Conservation (phyloP, 2,888 invertebrate genomes). For the Hofmannophila pseudospretella region DNA sequence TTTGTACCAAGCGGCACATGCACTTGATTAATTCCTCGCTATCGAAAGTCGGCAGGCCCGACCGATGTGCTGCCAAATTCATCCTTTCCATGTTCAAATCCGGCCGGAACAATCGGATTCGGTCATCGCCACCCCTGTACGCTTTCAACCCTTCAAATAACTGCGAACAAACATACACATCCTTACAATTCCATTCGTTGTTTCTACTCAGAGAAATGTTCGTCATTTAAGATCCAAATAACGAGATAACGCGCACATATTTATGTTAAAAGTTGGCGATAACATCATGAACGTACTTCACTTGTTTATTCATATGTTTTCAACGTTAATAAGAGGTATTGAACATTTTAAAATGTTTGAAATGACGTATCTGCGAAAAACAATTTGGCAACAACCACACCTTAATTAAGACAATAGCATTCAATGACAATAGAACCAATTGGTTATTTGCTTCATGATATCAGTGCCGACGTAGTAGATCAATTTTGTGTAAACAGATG, state of each 20-base stretch:
- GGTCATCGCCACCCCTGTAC: constrained; percentile 94
- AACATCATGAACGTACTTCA: constrained; percentile 5
- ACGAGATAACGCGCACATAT: constrained; percentile 18
- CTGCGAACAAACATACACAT: constrained; percentile 71
- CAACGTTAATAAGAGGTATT: no score
- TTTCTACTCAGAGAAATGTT: not conserved
- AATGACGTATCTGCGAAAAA: no score
- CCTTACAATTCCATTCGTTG: not conserved
- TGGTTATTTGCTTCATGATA: no score
- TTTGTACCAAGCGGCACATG: constrained; percentile 88
- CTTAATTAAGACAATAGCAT: no score
- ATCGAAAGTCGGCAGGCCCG: constrained; percentile 94
- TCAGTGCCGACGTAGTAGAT: no score
- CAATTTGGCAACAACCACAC: no score
- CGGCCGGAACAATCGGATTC: constrained; percentile 95
- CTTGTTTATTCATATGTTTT: no score
- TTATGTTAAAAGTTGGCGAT: constrained; percentile 13
- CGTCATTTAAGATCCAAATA: constrained; percentile 14
- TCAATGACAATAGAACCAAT: no score
- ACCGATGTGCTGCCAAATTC: constrained; percentile 89
- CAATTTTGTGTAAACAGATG: no score
- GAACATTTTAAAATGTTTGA: no score
- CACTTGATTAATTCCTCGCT: constrained; percentile 91
- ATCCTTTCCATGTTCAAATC: constrained; percentile 96
- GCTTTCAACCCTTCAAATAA: constrained; percentile 99